Percentiles rank a stretch among this genome's conserved stretches.
phyloP scores from a whole-genome alignment of 2,797 vertebrate genomes.

The Crax fasciolata region DNA sequence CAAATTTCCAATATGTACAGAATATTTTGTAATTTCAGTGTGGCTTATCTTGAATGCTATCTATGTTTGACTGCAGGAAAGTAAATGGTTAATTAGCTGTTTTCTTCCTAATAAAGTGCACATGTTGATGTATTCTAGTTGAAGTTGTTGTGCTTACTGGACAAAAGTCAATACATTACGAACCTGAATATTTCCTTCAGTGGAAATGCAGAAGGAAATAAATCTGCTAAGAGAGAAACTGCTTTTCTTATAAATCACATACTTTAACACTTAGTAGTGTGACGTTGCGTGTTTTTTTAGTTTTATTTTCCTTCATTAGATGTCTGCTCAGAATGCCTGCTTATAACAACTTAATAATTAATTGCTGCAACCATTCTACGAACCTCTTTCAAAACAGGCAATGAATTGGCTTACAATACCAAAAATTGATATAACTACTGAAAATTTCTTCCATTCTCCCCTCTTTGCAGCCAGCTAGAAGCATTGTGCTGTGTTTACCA shows the following conservation, averaged over 20 bases:
- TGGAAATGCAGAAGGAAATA: constrained; percentile 1
- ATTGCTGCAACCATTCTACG: not conserved
- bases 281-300: not conserved
- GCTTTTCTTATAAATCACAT: not conserved
- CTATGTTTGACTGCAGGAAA: constrained; percentile 22
- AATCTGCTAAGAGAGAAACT: not conserved
- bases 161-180: not conserved
- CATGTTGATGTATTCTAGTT: constrained; percentile 38
- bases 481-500: not conserved
- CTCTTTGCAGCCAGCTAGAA: not conserved
- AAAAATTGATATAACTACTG: not conserved
- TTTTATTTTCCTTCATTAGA: not conserved
- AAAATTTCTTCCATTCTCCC: not conserved
- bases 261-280: not conserved
- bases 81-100: constrained; percentile 23
- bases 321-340: not conserved
- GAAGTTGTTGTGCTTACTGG: constrained; percentile 15
- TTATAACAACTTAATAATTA: not conserved
- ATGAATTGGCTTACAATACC: not conserved
- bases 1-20: not conserved
- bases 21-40: not conserved
- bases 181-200: not conserved
- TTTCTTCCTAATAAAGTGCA: constrained; percentile 28
- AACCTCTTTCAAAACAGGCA: not conserved
- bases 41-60: constrained; percentile 22